Base-by-base conservation (phyloP, 2,797 vertebrate species). In the Avahi laniger region DNA sequence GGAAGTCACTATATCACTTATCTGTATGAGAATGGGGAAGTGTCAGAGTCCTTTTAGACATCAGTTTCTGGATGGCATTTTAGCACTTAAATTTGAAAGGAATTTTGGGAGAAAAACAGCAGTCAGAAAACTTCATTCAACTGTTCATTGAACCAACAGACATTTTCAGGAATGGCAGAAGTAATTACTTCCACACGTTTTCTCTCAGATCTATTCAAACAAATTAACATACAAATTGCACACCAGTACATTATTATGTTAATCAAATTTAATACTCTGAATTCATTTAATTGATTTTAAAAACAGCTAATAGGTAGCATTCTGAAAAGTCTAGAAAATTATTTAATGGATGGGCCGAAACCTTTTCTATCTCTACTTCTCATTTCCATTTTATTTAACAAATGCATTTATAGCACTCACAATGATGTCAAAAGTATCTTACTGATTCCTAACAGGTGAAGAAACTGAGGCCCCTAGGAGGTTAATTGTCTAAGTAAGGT, bases 261-360 rank as follows among this genome's bases (percentile, higher is more conserved):
- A 93, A 63, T 12, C 46, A 92, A 80, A 61, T 50, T 94, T 81
- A 91, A 46, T 35, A 84, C 17, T 80, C 24, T 88, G 26, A 13
- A 73, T 87, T 72, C 24, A 76, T 35, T 72, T 88, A 90, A 61
- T 76, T 93, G 50, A 95, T 48, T 94, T 73, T 50, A 96, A 84
- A 83, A 91, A 70, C 79, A 90, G 35, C 22, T 61, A 67, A 12
- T 20, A 78, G 24, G 35, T 87, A 89, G n/a, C n/a, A 86, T 84
- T 88, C 50, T 46, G 33, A 70, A 97, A 79, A 35, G 7, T 46
- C 81, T 43, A 83, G 4, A 89, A 89, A 54, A 30, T 63, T 75
- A 59, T 46, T 93, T 59, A 83, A 54, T 85, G 43, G 22, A 57
- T 14, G 50, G 17, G 52, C 2, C 35, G 85, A 89, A 93, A 89